Evolutionary conservation across 2,888 invertebrate species (phyloP), one percentile per base, ranked within the genome.

Genomic region (Euplagia quadripunctaria): DNA sequence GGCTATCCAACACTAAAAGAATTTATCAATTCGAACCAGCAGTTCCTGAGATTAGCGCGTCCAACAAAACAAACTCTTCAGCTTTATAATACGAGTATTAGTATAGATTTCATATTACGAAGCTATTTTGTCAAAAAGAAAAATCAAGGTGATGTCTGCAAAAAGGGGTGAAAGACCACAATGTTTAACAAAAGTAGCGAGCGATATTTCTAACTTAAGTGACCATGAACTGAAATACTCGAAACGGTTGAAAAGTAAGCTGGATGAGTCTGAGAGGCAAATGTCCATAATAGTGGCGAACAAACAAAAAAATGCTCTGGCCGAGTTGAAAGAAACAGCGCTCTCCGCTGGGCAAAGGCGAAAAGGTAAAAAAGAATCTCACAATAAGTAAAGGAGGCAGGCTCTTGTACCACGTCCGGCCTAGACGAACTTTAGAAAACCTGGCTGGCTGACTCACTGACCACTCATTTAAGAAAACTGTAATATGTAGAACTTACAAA

Each of bases 351-450:
- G 79, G 85, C 88, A 89, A 81, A 86, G 90, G 90, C 87, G 83
- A 89, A 92, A 90, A 90, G 83, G 90, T 85, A 90, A 91, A 93
- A 91, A 91, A 89, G 85, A 87, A 91, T 81, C 84, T 89, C 86
- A 92, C 92, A 93, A 94, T 93, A 90, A 91, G 88, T 85, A 81
- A 90, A 91, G 89, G 88, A 92, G 89, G 87, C 88, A 86, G 86
- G 81, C 82, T 84, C 86, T 79, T 82, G 83, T 83, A 82, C 89
- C 85, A 89, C 92, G 91, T 91, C 91, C 90, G 91, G 89, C 84
- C 85, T 88, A 89, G 90, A 90, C 88, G 87, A 88, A 89, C 90
- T 89, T 90, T 88, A 84, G 84, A 87, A 73, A 83, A 82, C 85
- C 92, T 91, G 61, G 12, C 31, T 31, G 14, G 16, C 51, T 85